Conservation (phyloP, 2,888 invertebrate genomes). For the Chromoteleia sp. region DNA sequence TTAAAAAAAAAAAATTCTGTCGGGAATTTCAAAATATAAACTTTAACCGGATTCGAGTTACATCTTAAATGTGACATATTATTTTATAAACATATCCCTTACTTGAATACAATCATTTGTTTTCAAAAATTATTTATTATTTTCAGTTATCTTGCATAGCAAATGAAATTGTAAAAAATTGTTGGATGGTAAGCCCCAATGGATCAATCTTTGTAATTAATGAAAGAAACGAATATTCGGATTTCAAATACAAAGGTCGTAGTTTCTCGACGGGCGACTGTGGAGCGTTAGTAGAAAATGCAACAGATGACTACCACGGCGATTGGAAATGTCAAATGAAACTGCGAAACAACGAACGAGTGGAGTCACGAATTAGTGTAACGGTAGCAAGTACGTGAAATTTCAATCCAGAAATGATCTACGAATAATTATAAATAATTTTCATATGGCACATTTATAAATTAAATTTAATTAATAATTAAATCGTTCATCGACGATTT, state of each 20-base stretch:
- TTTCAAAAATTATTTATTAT: not conserved
- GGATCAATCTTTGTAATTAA: slow-evolving; percentile 74
- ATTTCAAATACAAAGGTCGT: slow-evolving; percentile 74
- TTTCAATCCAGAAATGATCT: not conserved
- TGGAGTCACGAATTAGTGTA: slow-evolving; percentile 70
- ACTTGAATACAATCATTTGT: not conserved
- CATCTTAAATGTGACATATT: no score
- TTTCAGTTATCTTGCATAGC: slow-evolving; percentile 76
- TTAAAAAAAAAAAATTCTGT: no score
- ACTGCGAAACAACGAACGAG: slow-evolving; percentile 65
- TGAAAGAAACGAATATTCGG: slow-evolving; percentile 22
- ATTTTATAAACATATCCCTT: no score
- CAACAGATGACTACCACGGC: slow-evolving; percentile 74
- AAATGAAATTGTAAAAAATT: slow-evolving; percentile 75
- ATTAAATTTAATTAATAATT: no score
- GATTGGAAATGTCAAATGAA: slow-evolving; percentile 79
- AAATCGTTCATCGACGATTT: no score
- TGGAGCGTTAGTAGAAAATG: slow-evolving; percentile 71
- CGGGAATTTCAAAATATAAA: no score
- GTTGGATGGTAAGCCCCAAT: slow-evolving; percentile 79
- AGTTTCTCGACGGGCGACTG: slow-evolving; percentile 79
- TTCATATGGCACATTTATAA: no score
- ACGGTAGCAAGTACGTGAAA: slow-evolving; percentile 31
- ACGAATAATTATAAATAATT: no score
- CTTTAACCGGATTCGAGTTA: no score